A percentile compares a stretch with the other conserved stretches of the same genome.
Conservation (phyloP, 2,888 invertebrate species). For the Drosophila recens region DNA sequence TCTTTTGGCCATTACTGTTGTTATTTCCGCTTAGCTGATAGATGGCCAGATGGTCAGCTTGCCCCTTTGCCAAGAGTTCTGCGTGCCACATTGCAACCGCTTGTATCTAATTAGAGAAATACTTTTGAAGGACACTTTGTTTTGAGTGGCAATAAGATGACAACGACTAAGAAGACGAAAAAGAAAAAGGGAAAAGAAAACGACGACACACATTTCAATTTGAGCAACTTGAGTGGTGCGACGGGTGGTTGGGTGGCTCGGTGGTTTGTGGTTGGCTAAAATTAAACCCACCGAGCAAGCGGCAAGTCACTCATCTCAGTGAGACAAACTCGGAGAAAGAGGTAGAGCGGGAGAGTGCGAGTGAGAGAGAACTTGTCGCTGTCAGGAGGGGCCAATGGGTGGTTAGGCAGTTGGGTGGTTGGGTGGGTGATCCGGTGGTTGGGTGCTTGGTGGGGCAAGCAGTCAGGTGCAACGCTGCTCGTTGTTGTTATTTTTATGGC, state of each 20-base stretch:
- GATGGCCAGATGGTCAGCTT: constrained; percentile 6
- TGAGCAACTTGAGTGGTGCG: constrained; percentile 1
- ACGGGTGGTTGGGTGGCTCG: background rate
- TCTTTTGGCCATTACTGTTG: constrained; percentile 30
- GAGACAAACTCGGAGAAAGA: background rate
- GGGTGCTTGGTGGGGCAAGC: constrained; percentile 14
- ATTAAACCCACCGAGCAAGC: constrained; percentile 21
- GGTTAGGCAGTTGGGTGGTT: background rate
- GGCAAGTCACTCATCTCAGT: constrained; percentile 34
- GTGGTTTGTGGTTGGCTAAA: constrained; percentile 1
- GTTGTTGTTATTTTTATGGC: constrained; percentile 15
- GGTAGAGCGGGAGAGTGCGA: background rate
- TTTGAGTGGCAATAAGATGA: constrained; percentile 66
- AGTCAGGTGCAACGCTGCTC: constrained; percentile 57
- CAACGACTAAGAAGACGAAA: constrained; percentile 18
- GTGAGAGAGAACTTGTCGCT: background rate
- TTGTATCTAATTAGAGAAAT: constrained; percentile 82
- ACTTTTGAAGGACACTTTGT: constrained; percentile 81
- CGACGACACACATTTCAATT: constrained; percentile 3
- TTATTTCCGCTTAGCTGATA: constrained; percentile 1
- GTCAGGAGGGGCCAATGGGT: background rate
- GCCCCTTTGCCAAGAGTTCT: constrained; percentile 16
- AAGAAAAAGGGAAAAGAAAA: background rate
- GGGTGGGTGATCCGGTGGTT: background rate
- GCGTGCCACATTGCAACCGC: constrained; percentile 61